These are phyloP conservation scores for Pristiophorus japonicus DNA, from an alignment of 2,113 vertebrate genomes.

Conservation along the genomic window DNA sequence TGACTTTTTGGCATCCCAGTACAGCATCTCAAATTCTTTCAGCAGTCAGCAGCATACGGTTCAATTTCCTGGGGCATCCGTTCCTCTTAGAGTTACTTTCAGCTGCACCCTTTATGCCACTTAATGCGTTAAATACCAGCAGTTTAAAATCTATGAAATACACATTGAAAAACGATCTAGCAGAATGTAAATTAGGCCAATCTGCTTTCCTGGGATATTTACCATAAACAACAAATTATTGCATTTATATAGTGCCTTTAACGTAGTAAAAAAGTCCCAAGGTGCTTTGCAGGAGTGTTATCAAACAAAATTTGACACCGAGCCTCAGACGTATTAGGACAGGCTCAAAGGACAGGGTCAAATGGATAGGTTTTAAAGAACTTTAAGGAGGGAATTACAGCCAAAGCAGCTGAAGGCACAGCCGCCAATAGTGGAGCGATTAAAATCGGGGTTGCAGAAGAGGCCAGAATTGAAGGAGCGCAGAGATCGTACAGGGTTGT, in stretches of 20 bases:
- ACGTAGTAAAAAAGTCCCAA: not conserved
- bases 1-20: not conserved
- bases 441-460: not conserved
- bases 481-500: not conserved
- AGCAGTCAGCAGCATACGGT: not conserved
- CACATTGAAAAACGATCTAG: not conserved
- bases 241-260: not conserved
- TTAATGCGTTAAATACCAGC: not conserved
- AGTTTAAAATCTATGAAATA: not conserved
- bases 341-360: not conserved
- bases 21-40: not conserved
- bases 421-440: not conserved
- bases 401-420: not conserved
- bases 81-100: not conserved
- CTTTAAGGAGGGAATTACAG: not conserved
- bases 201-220: not conserved
- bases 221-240: not conserved
- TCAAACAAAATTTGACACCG: not conserved
- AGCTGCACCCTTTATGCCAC: not conserved
- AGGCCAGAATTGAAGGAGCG: not conserved
- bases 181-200: not conserved
- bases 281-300: not conserved
- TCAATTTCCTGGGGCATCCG: not conserved
- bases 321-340: not conserved
- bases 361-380: not conserved